Conservation (phyloP, 2,888 invertebrate species). For the Mactromeris polynyma region DNA sequence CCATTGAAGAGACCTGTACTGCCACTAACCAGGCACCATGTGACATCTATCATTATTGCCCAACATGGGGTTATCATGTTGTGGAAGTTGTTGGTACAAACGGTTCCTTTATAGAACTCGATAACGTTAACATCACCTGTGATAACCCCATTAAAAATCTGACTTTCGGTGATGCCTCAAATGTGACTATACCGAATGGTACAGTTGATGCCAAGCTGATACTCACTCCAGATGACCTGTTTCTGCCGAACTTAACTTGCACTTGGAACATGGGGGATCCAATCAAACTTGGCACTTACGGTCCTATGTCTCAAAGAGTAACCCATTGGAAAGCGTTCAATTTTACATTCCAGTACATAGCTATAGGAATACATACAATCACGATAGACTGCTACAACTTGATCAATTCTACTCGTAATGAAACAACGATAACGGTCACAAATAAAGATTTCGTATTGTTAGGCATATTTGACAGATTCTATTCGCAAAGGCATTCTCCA, state of each 20-base stretch:
- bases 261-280: conserved; percentile 65
- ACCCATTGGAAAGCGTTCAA: conserved; percentile 56
- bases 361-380: conserved; percentile 64
- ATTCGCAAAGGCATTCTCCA: conserved; percentile 63
- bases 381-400: conserved; percentile 67
- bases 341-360: conserved; percentile 65
- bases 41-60: conserved; percentile 52
- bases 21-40: conserved; percentile 40
- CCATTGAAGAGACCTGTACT: conserved; percentile 41
- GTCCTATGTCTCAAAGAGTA: conserved; percentile 50
- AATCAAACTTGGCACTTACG: conserved; percentile 36
- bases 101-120: conserved; percentile 62
- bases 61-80: conserved; percentile 53
- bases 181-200: conserved; percentile 61
- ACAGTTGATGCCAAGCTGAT: conserved; percentile 42
- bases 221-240: conserved; percentile 44
- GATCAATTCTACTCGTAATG: conserved; percentile 44
- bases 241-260: conserved; percentile 53
- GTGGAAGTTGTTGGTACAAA: conserved; percentile 52
- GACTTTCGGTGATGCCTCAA: conserved; percentile 29
- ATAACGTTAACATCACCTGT: conserved; percentile 61
- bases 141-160: conserved; percentile 65
- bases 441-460: conserved; percentile 63
- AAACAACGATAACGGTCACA: conserved; percentile 47
- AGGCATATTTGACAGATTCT: conserved; percentile 72